Evolutionary conservation across 2,113 vertebrate genomes (phyloP), one percentile per base, ranked within the genome.

Genomic region (Periophthalmus modestus): DNA sequence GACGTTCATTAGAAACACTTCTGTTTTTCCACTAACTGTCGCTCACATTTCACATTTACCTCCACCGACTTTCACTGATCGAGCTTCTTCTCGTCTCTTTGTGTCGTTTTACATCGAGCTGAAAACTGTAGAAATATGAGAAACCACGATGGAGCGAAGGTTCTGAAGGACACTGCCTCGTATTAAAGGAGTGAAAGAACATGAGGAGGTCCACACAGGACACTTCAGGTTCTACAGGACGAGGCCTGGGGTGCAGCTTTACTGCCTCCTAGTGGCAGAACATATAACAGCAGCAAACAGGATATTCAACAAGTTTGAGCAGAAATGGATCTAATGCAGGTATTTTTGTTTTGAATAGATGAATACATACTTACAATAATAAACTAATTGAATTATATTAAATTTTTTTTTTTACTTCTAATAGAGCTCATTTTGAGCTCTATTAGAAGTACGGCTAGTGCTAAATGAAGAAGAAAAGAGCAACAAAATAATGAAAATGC

Each of bases 191-290:
- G 6, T 28, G 16, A 34, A 15, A 34, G 33, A 62, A 34, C 59
- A 62, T 34, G 59, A 11, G 50, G 18, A 1, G 52, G 48, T 52
- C 16, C 19, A 52, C 19, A 19, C 16, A 18, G 19, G 48, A 16
- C 52, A 43, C 7, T 43, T 43, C 19, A n/a, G n/a, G 52, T 15
- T 7, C 10, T 14, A 28, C 3, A n/a, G 3, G 50, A 12, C 24
- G 5, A 0, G 0, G 12, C 39, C 21, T 61, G 1, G 36, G 66
- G 16, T 80, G 83, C 76, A 68, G 23, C 85, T 80, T 68, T 3
- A 82, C 57, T 73, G 84, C 80, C 73, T 68, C 75, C 84, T 0
- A 70, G 80, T 77, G 86, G 81, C n/a, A 14, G 15, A 28, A 69
- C 4, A 9, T 4, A 3, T 24, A 16, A 77, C 50, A 62, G n/a